phyloP scores from a whole-genome alignment of 2,888 invertebrate genomes.

The Trilocha varians region DNA sequence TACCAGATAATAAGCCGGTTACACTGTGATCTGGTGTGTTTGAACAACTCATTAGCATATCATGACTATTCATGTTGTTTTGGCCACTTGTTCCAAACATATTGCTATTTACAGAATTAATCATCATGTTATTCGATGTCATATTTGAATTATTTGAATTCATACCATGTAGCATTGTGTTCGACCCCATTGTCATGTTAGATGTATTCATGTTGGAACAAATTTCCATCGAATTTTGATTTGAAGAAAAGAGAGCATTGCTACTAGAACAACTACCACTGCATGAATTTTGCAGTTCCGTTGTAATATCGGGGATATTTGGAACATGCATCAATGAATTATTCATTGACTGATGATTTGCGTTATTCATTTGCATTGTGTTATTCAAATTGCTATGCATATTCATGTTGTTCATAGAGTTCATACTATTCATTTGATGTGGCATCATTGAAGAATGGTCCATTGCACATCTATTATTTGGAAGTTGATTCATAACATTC shows the following conservation, averaged over 20 bases:
- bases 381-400: constrained; percentile 54
- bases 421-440: constrained; percentile 56
- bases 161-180: constrained; percentile 57
- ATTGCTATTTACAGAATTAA: constrained; percentile 43
- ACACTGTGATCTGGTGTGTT: constrained; percentile 52
- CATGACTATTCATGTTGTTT: constrained; percentile 49
- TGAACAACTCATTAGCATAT: constrained; percentile 60
- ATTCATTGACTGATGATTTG: constrained; percentile 52
- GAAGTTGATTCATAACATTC: constrained; percentile 56
- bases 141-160: constrained; percentile 49
- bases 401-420: constrained; percentile 51
- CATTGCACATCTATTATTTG: constrained; percentile 52
- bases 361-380: constrained; percentile 53
- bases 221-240: constrained; percentile 53
- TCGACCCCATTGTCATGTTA: constrained; percentile 47
- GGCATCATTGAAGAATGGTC: constrained; percentile 61
- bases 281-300: constrained; percentile 61
- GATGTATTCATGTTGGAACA: constrained; percentile 50
- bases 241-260: constrained; percentile 46
- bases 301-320: constrained; percentile 65
- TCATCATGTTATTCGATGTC: constrained; percentile 50
- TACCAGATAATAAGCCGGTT: constrained; percentile 44
- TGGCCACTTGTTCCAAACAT: constrained; percentile 47
- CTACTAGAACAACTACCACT: constrained; percentile 59
- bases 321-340: constrained; percentile 58